phyloP scores from a whole-genome alignment of 2,797 vertebrate genomes.

The Falco naumanni region DNA sequence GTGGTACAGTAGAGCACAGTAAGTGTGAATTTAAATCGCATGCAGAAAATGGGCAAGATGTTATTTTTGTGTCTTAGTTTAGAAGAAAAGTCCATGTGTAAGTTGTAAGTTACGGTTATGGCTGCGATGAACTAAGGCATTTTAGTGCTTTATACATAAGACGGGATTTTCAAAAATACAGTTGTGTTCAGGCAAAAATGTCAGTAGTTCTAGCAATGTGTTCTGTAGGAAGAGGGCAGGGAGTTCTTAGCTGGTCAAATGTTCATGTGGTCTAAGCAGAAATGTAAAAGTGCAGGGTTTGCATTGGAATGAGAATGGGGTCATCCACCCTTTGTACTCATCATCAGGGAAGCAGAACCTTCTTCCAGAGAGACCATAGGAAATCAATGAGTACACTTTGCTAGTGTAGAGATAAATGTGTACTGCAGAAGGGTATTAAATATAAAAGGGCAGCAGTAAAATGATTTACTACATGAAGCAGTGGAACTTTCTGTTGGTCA shows the following conservation, averaged over 20 bases:
- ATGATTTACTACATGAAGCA: slow-evolving; percentile 71
- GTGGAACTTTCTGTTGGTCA: slow-evolving; percentile 67
- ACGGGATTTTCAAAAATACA: slow-evolving; percentile 35
- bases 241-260: slow-evolving; percentile 56
- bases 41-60: background rate
- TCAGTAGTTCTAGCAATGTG: slow-evolving; percentile 48
- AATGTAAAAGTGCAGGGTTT: slow-evolving; percentile 80
- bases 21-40: background rate
- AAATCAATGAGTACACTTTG: slow-evolving; percentile 91
- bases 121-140: slow-evolving; percentile 23
- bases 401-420: slow-evolving; percentile 78
- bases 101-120: slow-evolving; percentile 33
- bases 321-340: slow-evolving; percentile 89
- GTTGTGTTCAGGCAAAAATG: slow-evolving; percentile 43
- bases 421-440: slow-evolving; percentile 75
- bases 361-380: slow-evolving; percentile 87
- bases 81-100: background rate
- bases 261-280: slow-evolving; percentile 65
- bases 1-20: background rate
- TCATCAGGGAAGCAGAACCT: slow-evolving; percentile 86
- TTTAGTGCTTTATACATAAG: slow-evolving; percentile 26
- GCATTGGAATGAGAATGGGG: slow-evolving; percentile 83
- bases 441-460: slow-evolving; percentile 78
- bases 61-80: slow-evolving; percentile 11
- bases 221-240: slow-evolving; percentile 58